A percentile compares a stretch with the other conserved stretches of the same genome.
These are phyloP conservation scores for Manis crassicaudata DNA, from an alignment of 2,797 vertebrate species.

Conservation along the genomic window DNA sequence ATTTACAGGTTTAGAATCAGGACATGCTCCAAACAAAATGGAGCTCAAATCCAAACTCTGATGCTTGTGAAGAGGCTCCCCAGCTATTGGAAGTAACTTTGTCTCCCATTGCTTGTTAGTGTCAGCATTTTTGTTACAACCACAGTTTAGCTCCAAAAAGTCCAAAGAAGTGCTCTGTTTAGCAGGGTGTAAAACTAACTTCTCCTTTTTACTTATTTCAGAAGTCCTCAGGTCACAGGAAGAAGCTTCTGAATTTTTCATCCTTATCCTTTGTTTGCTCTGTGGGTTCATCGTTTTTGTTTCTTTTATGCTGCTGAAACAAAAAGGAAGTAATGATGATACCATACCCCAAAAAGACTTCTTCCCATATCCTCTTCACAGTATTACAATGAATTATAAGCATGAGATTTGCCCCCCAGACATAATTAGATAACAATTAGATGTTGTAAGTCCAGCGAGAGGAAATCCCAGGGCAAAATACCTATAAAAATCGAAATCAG, in stretches of 20 bases:
- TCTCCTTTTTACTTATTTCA: background rate
- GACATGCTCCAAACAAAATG: constrained; percentile 27
- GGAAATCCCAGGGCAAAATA: too few relatives aligned
- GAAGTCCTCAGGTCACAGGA: background rate
- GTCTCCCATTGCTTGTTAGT: background rate
- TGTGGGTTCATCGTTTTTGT: background rate
- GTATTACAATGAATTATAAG: background rate
- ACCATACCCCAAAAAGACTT: background rate
- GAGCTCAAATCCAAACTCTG: constrained; percentile 79
- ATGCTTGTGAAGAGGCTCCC: constrained; percentile 77
- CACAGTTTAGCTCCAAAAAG: constrained; percentile 72
- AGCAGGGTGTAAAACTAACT: background rate
- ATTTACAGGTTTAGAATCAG: background rate
- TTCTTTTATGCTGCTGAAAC: constrained; percentile 77
- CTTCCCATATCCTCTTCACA: background rate
- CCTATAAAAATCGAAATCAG: too few relatives aligned
- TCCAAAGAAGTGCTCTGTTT: constrained; percentile 78
- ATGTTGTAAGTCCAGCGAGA: too few relatives aligned
- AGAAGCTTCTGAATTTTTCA: background rate
- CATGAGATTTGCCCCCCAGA: background rate
- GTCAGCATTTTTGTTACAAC: constrained; percentile 44
- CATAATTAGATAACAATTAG: background rate
- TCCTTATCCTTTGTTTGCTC: background rate
- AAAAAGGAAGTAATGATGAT: constrained; percentile 11
- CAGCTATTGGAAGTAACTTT: background rate